phyloP scores from a whole-genome alignment of 2,113 vertebrate species.

The Nothoprocta pentlandii region DNA sequence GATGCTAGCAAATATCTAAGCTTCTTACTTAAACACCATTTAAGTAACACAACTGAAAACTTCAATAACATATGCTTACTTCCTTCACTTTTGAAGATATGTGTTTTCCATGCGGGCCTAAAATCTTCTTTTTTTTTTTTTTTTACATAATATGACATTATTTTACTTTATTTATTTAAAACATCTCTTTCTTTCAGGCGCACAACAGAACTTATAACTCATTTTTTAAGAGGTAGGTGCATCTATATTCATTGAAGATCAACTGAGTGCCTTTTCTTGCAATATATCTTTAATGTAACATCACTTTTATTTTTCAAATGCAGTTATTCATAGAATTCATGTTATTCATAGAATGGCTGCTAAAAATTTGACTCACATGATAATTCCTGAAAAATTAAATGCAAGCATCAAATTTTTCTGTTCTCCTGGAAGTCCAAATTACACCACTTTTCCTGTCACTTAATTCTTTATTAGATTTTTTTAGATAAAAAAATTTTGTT shows the following conservation, averaged over 20 bases:
- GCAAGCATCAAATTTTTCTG: background rate
- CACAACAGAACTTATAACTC: background rate
- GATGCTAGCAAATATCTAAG: background rate
- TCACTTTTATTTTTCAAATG: background rate
- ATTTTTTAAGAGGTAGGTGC: background rate
- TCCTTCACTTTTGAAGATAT: background rate
- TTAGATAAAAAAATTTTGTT: background rate
- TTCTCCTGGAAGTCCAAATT: background rate
- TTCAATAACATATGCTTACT: background rate
- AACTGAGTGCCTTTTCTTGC: background rate
- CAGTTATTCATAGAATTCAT: background rate
- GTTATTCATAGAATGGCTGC: background rate
- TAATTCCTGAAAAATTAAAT: background rate
- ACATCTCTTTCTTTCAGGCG: background rate
- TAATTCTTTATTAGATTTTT: background rate
- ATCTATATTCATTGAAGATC: background rate
- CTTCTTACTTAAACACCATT: rapidly evolving
- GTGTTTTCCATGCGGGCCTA: background rate
- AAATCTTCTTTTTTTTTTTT: background rate
- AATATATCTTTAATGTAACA: background rate
- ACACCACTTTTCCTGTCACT: background rate
- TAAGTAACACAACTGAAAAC: background rate
- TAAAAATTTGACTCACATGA: background rate
- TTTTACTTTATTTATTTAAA: background rate
- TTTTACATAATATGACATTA: background rate